phyloP scores from a whole-genome alignment of 2,888 invertebrate species.

The Hirudinaria manillensis region DNA sequence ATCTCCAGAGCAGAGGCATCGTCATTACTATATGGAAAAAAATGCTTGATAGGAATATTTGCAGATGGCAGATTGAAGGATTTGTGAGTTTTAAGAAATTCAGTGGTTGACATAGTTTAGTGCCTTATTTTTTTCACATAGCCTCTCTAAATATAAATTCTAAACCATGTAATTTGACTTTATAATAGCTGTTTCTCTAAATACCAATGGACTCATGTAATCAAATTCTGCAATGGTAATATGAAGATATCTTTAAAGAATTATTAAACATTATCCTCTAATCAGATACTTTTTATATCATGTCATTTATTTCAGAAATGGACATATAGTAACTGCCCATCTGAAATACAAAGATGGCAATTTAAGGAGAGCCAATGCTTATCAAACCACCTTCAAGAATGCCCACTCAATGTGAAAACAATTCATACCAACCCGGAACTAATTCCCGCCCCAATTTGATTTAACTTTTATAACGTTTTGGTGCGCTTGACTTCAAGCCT shows the following conservation, averaged over 20 bases:
- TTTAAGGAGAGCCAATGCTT: not conserved
- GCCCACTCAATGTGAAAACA: constrained; percentile 1
- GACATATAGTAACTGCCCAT: not conserved
- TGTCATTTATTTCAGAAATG: not conserved
- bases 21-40: not conserved
- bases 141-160: too few relatives aligned
- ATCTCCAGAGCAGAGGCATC: not conserved
- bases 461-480: too few relatives aligned
- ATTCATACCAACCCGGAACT: not conserved
- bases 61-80: not conserved
- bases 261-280: too few relatives aligned
- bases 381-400: not conserved
- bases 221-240: too few relatives aligned
- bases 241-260: too few relatives aligned
- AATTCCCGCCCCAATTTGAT: not conserved
- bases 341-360: not conserved
- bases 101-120: too few relatives aligned
- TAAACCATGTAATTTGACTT: too few relatives aligned
- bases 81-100: not conserved
- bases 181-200: too few relatives aligned
- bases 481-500: too few relatives aligned
- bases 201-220: too few relatives aligned
- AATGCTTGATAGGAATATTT: not conserved
- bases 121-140: too few relatives aligned
- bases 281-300: too few relatives aligned